Evolutionary conservation across 2,113 vertebrate genomes (phyloP), one percentile per base, ranked within the genome.

Genomic region (Tupaia chinensis): DNA sequence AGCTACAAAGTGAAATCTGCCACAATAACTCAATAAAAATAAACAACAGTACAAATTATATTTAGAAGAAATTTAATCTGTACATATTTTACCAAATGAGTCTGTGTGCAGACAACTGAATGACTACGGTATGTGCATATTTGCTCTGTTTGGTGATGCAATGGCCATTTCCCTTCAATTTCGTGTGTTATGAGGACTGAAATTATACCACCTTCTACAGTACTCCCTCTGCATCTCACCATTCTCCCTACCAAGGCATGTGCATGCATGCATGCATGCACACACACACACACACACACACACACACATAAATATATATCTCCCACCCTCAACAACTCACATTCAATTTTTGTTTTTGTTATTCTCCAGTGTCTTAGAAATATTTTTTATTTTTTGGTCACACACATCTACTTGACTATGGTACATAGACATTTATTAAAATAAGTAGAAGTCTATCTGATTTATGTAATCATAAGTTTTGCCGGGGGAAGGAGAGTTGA

Each of bases 341-440:
- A 25, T 19, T 77, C 54, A 92, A 53, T 66, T 69, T 78, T 73
- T 60, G 34, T 65, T 83, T 11, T 72, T 90, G 5, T 54, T 92
- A 11, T 20, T 91, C 19, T 56, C 32, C 54, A 44, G 1, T 70
- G n/a, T 68, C 13, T 88, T 76, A 88, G 61, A 16, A 17, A 56
- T 68, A 68, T 15, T 58, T 22, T 87, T 89, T 89, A 53, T 93
- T 81, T 20, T 87, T 29, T 86, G 9, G 9, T 29, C 65, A 89
- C 27, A 91, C 10, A 89, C 7, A 83, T 53, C 66, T 27, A 4
- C 11, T 68, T 77, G 53, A 92, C 5, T 56, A 87, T n/a, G 8
- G 19, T 83, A 53, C 20, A 3, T 58, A 60, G 34, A 73, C 10
- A 32, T 85, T 79, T 90, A 89, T 79, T 91, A 88, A 94, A 91